phyloP scores from a whole-genome alignment of 2,888 invertebrate genomes.

The Poecilus cupreus region DNA sequence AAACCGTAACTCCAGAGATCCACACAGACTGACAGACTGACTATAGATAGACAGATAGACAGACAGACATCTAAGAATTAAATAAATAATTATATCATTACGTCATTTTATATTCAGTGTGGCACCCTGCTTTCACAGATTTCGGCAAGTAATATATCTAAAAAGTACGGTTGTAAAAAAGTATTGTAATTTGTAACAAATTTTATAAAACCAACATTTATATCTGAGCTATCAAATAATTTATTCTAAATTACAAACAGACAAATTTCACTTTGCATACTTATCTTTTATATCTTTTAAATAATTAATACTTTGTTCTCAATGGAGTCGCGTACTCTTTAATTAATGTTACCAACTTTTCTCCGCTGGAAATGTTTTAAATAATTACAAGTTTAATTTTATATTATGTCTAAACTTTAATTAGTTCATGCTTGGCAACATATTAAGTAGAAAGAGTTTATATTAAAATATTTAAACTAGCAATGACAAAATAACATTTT shows the following conservation, averaged over 20 bases:
- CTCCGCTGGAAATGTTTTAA: constrained; percentile 17
- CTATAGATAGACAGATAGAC: no score
- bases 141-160: no score
- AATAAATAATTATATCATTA: no score
- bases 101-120: no score
- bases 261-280: constrained; percentile 16
- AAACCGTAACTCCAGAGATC: no score
- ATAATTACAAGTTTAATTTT: constrained; percentile 41
- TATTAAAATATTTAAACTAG: constrained; percentile 4
- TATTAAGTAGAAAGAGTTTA: neutral
- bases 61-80: no score
- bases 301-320: constrained; percentile 13
- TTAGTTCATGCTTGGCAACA: neutral
- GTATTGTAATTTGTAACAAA: no score
- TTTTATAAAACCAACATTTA: no score
- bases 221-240: neutral
- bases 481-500: neutral
- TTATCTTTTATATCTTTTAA: neutral
- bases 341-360: constrained; percentile 3
- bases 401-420: constrained; percentile 31
- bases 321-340: neutral
- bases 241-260: neutral
- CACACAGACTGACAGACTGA: no score
- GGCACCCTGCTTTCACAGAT: no score
- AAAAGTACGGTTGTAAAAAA: no score